phyloP scores from a whole-genome alignment of 2,113 vertebrate genomes.

The Passerina amoena region DNA sequence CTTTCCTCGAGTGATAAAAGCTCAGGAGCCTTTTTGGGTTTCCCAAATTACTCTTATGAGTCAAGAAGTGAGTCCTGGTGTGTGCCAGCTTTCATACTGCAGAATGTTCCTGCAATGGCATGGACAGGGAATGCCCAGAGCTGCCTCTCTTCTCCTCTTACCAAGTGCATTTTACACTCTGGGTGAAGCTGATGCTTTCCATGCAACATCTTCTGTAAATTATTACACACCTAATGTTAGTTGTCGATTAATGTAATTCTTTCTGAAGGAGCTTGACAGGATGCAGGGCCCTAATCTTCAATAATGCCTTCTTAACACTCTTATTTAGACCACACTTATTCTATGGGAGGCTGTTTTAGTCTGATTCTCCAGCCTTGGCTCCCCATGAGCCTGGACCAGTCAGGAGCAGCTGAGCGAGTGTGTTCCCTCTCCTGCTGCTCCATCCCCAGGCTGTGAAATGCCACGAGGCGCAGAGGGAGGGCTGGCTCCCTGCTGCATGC shows the following conservation, averaged over 20 bases:
- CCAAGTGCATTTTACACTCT: rapidly evolving
- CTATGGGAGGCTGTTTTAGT: not conserved
- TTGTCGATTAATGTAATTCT: not conserved
- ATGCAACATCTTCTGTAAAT: not conserved
- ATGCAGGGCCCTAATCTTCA: not conserved
- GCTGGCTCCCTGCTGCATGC: not conserved
- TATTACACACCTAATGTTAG: not conserved
- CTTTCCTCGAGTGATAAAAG: not conserved
- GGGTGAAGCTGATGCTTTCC: not conserved
- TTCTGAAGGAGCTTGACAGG: not conserved
- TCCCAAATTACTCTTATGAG: not conserved
- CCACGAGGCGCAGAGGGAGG: not conserved
- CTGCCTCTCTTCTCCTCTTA: not conserved
- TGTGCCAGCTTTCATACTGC: not conserved
- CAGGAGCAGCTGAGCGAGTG: conserved; percentile 8
- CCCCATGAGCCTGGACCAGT: not conserved
- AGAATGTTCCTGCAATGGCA: not conserved
- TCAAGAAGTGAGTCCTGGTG: not conserved
- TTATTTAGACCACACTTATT: not conserved
- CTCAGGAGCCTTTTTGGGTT: not conserved
- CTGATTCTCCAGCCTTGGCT: not conserved
- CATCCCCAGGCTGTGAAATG: conserved; percentile 6
- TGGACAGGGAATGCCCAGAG: not conserved
- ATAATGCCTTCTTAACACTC: not conserved
- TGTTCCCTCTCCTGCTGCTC: conserved; percentile 32